Conservation (phyloP, 2,888 invertebrate genomes). For the Cephonodes hylas region DNA sequence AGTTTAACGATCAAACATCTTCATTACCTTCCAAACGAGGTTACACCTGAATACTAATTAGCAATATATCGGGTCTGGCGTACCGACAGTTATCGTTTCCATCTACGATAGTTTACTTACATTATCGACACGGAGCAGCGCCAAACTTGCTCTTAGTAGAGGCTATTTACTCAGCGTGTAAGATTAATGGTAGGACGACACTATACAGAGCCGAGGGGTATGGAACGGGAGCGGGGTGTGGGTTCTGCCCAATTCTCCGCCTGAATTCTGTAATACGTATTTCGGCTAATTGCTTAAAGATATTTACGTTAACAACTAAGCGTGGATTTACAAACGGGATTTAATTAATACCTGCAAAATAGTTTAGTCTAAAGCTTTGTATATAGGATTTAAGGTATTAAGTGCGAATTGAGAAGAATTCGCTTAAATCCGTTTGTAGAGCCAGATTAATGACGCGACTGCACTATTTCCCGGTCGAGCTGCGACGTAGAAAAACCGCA, state of each 20-base stretch:
- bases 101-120: constrained; percentile 49
- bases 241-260: constrained; percentile 45
- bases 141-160: constrained; percentile 50
- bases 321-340: constrained; percentile 54
- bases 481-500: constrained; percentile 21
- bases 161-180: constrained; percentile 65
- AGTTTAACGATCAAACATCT: neutral
- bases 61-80: constrained; percentile 30
- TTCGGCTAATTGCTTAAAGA: constrained; percentile 56
- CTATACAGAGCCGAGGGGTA: constrained; percentile 41
- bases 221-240: constrained; percentile 32
- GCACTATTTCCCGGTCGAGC: constrained; percentile 26
- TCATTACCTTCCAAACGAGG: neutral
- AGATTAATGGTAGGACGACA: constrained; percentile 75
- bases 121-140: constrained; percentile 57
- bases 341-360: constrained; percentile 34
- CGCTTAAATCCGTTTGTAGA: constrained; percentile 28
- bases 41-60: constrained; percentile 42
- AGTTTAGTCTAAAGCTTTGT: constrained; percentile 2
- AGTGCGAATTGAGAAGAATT: neutral
- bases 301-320: constrained; percentile 47
- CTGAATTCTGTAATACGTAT: constrained; percentile 41
- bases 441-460: constrained; percentile 43
- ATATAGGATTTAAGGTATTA: neutral
- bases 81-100: constrained; percentile 42